Conservation (phyloP, 1,140 invertebrate species). For the Orius laevigatus region DNA sequence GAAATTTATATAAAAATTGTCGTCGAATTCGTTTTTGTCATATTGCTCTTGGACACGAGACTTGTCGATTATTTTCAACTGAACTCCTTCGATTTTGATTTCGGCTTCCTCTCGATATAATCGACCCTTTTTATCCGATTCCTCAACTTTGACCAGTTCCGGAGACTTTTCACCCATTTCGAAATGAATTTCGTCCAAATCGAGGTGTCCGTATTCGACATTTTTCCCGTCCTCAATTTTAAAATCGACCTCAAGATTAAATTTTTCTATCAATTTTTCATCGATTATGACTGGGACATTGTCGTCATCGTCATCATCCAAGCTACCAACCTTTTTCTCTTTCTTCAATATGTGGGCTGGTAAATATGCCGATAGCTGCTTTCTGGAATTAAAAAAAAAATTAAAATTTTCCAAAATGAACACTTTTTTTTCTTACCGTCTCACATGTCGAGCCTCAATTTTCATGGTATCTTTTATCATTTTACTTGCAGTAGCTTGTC, state of each 20-base stretch:
- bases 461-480: constrained; percentile 79
- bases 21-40: no score
- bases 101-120: no score
- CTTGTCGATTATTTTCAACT: no score
- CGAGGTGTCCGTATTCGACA: no score
- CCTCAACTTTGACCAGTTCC: no score
- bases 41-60: no score
- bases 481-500: constrained; percentile 47
- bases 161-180: no score
- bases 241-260: not conserved
- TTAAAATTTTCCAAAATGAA: constrained; percentile 3
- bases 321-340: constrained; percentile 36
- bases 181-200: no score
- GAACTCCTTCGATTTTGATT: no score
- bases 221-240: no score
- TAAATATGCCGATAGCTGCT: constrained; percentile 58
- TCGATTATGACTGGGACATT: not conserved
- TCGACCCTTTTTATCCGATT: no score
- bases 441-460: constrained; percentile 52
- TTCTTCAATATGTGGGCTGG: constrained; percentile 48
- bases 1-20: no score
- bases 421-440: constrained; percentile 18
- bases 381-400: constrained; percentile 29
- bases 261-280: not conserved
- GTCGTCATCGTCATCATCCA: not conserved